Percentiles rank a stretch among this genome's conserved stretches.
Conservation (phyloP, 64 coral and sea anemone genomes). For the Trachythela sp. region DNA sequence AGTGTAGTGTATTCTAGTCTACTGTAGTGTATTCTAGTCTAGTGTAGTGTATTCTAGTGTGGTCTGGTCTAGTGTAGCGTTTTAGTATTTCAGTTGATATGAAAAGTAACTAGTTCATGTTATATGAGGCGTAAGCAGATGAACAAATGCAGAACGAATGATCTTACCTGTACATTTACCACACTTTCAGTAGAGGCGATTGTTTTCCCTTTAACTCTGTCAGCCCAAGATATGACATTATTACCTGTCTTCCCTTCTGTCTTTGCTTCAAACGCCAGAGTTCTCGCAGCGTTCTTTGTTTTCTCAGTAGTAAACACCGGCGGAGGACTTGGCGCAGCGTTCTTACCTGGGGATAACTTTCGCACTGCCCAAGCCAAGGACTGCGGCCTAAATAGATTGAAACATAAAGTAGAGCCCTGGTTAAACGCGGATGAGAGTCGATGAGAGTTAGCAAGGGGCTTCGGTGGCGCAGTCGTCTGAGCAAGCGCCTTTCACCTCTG, state of each 20-base stretch:
- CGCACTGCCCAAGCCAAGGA: constrained; percentile 3
- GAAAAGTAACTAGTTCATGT: too few relatives aligned
- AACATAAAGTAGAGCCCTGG: background rate
- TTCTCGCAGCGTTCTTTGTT: background rate
- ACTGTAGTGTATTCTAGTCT: too few relatives aligned
- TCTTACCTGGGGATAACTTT: constrained; percentile 10
- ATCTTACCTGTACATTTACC: background rate
- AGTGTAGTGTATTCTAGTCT: too few relatives aligned
- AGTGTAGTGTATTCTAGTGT: too few relatives aligned
- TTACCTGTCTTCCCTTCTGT: background rate
- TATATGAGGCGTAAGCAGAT: too few relatives aligned
- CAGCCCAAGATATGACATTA: constrained; percentile 47
- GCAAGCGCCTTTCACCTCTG: too few relatives aligned
- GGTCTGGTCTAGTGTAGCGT: too few relatives aligned
- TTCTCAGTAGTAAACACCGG: background rate
- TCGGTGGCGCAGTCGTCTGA: too few relatives aligned
- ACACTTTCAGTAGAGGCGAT: background rate
- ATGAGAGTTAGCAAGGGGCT: too few relatives aligned
- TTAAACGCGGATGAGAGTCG: too few relatives aligned
- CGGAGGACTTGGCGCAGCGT: background rate
- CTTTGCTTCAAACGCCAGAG: background rate
- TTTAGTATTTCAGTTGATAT: too few relatives aligned
- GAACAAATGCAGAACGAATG: too few relatives aligned
- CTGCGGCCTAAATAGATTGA: background rate
- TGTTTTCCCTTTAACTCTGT: constrained; percentile 44